Base-by-base conservation (phyloP, 1,140 invertebrate genomes). In the Streblospio benedicti region DNA sequence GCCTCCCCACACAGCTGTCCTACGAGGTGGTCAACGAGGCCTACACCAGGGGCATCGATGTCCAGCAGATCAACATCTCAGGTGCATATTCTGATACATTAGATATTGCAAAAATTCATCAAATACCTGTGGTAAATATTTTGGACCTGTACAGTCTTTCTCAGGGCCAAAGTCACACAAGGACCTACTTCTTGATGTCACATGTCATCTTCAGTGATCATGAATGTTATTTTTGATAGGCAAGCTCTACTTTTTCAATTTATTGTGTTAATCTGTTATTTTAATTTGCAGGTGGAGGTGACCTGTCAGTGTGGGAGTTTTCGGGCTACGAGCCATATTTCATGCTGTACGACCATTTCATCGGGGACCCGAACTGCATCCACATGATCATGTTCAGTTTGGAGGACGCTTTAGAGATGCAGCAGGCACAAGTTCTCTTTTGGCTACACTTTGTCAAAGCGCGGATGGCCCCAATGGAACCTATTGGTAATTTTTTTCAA, bases 391-490 rank as follows among this genome's bases (percentile, higher is more conserved):
- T 89, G n/a, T 88, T 89, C 74, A 87, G 81, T 73, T 77, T 89
- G 27, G 80, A 82, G 65, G 87, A 90, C 69, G 80, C 86, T 12
- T 79, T 84, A 18, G 86, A 85, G 45, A 82, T 86, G 58, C 86
- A 88, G 73, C 73, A 88, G 25, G 83, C 85, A 58, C 86, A 90
- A 72, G 83, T 87, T 25, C 81, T 83, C 60, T 90, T 88, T 78
- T 91, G 89, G 89, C 75, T 91, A 31, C 84, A 85, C 64, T 90
- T 91, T 74, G 79, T 91, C 52, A 83, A 87, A 74, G 85, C 86
- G 43, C 80, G 88, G 60, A 83, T 89, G 62, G 82, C 79, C 5
- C 79, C 83, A 38, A 80, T 83, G 28, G 83, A 85, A 70, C 85
- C 86, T 58, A 80, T 88, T 65, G 84, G 87, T 86, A 78, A 79